Percentiles rank a stretch among this genome's conserved stretches.
Conservation (phyloP, 2,797 vertebrate genomes). For the Sebastes ruberrimus region DNA sequence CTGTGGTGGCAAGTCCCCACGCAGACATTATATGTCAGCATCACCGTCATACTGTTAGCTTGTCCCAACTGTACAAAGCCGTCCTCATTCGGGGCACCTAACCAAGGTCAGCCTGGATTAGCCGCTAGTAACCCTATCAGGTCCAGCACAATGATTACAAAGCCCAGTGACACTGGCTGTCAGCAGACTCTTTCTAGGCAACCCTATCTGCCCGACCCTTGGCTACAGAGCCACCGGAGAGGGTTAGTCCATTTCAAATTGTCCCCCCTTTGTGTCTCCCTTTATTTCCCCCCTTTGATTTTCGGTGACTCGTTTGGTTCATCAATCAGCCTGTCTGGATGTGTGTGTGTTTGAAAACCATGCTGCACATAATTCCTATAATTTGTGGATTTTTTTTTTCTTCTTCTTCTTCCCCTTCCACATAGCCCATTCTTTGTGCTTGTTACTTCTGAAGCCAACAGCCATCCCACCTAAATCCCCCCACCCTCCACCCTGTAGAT, state of each 20-base stretch:
- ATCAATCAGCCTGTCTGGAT: constrained; percentile 80
- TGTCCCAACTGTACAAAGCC: constrained; percentile 87
- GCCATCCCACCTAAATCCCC: constrained; percentile 56
- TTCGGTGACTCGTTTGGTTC: constrained; percentile 81
- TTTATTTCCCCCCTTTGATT: constrained; percentile 85
- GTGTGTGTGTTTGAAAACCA: constrained; percentile 76
- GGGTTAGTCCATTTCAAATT: constrained; percentile 84
- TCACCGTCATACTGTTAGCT: constrained; percentile 83
- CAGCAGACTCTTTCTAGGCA: constrained; percentile 85
- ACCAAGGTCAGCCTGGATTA: constrained; percentile 88
- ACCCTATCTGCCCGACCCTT: constrained; percentile 84
- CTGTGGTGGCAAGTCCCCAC: constrained; percentile 80
- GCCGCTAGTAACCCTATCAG: constrained; percentile 87
- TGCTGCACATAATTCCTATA: constrained; percentile 80
- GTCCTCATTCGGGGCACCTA: constrained; percentile 82
- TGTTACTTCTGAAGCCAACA: constrained; percentile 67
- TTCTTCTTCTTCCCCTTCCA: constrained; percentile 48
- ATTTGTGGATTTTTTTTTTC: constrained; percentile 75
- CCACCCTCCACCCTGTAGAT: constrained; percentile 44
- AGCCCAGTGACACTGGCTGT: constrained; percentile 87
- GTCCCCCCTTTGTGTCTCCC: constrained; percentile 77
- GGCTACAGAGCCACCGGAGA: constrained; percentile 81
- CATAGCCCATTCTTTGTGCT: constrained; percentile 75
- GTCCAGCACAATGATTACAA: constrained; percentile 86
- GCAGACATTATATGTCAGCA: constrained; percentile 85